Percentiles rank a stretch among this genome's conserved stretches.
Conservation (phyloP, 2,113 vertebrate species). For the Meles meles region DNA sequence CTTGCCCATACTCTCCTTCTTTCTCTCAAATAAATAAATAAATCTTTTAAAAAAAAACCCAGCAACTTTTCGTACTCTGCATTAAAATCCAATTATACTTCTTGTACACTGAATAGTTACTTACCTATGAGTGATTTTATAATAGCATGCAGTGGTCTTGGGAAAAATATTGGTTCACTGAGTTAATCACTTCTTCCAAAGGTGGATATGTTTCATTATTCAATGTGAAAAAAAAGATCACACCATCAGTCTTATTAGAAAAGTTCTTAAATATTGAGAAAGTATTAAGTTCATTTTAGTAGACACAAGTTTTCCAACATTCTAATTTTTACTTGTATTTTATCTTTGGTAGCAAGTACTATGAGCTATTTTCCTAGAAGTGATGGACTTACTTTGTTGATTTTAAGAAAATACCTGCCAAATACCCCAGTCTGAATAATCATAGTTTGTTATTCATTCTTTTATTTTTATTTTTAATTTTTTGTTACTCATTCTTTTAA, state of each 20-base stretch:
- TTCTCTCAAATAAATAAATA: too few species aligned
- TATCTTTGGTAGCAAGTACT: constrained; percentile 33
- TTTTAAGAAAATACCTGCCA: constrained; percentile 5
- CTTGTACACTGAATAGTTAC: background rate
- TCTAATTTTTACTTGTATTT: background rate
- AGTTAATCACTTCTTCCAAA: background rate
- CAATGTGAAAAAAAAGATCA: background rate
- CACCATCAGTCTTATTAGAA: background rate
- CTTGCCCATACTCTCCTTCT: too few species aligned
- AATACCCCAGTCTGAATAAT: background rate
- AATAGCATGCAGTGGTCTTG: background rate
- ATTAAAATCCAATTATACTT: background rate
- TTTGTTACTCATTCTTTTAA: constrained; percentile 39
- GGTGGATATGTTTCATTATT: background rate
- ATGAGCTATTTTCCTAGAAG: background rate
- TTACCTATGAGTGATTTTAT: background rate
- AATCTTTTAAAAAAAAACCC: too few species aligned
- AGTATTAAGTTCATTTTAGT: background rate
- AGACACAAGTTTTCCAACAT: background rate
- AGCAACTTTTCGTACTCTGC: background rate
- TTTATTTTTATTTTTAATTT: background rate
- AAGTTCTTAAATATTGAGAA: background rate
- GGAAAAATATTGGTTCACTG: background rate
- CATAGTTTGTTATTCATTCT: constrained; percentile 12
- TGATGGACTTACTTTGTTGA: background rate